Evolutionary conservation across 2,113 vertebrate species (phyloP).

Genomic region (Scomber colias): DNA sequence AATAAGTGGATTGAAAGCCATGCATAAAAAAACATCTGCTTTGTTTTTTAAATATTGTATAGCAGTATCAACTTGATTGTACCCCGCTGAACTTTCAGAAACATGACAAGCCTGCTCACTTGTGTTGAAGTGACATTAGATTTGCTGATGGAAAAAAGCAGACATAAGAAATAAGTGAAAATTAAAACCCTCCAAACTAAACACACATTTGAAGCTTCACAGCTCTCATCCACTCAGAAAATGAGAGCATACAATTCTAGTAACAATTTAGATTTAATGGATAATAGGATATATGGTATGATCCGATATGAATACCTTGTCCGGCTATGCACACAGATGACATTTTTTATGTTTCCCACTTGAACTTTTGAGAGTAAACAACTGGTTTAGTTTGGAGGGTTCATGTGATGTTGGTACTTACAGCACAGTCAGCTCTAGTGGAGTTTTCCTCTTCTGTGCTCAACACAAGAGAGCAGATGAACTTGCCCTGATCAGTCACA

Average conservation of each 20-base stretch:
- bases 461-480: background rate
- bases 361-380: background rate
- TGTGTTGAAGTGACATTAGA: background rate
- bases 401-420: background rate
- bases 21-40: conserved; percentile 37
- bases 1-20: conserved; percentile 58
- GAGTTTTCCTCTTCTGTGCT: background rate
- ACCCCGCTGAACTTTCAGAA: background rate
- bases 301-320: background rate
- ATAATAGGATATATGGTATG: background rate
- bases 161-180: background rate
- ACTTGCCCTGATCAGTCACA: background rate
- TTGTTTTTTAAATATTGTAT: conserved; percentile 59
- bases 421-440: background rate
- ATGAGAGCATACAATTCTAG: background rate
- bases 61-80: conserved; percentile 5
- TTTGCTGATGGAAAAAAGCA: conserved; percentile 3
- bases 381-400: background rate
- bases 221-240: too few relatives aligned
- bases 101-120: background rate
- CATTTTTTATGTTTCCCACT: background rate
- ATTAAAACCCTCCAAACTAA: background rate
- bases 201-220: background rate
- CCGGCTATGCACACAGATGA: background rate
- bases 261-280: background rate